phyloP scores from a whole-genome alignment of 2,888 invertebrate genomes.

The Operophtera brumata region DNA sequence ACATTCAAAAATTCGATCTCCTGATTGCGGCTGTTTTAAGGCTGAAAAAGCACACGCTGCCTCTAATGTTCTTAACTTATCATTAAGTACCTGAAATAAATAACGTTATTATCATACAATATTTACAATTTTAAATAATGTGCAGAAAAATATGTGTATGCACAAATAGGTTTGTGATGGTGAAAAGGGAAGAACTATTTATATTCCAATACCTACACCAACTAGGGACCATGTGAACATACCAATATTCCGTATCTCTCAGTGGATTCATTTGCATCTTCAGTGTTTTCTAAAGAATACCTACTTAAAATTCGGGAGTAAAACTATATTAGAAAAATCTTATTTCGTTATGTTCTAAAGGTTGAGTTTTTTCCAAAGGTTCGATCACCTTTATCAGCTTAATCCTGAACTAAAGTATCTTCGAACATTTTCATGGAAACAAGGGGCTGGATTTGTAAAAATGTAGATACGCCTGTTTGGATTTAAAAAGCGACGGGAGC shows the following conservation, averaged over 20 bases:
- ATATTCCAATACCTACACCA: slow-evolving; percentile 5
- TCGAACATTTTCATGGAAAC: no score
- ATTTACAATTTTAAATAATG: slow-evolving; percentile 26
- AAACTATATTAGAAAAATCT: not conserved
- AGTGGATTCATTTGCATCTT: slow-evolving; percentile 13
- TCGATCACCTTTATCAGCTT: no score
- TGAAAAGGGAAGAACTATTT: slow-evolving; percentile 10
- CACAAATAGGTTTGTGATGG: slow-evolving; percentile 15
- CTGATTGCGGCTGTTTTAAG: not conserved
- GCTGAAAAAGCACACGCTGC: not conserved
- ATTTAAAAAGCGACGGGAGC: no score
- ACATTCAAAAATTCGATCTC: no score
- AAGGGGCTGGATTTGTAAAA: no score
- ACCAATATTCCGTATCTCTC: slow-evolving; percentile 16
- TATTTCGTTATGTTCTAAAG: not conserved
- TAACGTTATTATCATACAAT: slow-evolving; percentile 14
- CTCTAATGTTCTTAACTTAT: not conserved
- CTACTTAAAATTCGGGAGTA: slow-evolving; percentile 1
- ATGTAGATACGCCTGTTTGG: no score
- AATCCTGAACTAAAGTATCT: no score
- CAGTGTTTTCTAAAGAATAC: slow-evolving; percentile 11
- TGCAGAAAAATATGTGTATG: slow-evolving; percentile 28
- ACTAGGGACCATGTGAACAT: slow-evolving; percentile 11
- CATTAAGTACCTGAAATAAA: not conserved
- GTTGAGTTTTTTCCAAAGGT: no score